phyloP scores from a whole-genome alignment of 2,113 vertebrate genomes.

The western clawed frog (Xenopus tropicalis) region UCB_Xtro_10.0 CM004445.2:85637001-85637500 shows the following conservation, averaged over 20 bases:
- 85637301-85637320: constrained; percentile 5
- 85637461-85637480: no score
- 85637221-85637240: background rate
- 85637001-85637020: background rate
- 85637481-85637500: no score
- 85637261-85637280: constrained; percentile 20
- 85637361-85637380: constrained; percentile 30
- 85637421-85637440: no score
- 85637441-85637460: no score
- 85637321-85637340: background rate
- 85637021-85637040: constrained; percentile 14
- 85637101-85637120: background rate
- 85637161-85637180: no score
- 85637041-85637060: constrained; percentile 17
- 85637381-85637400: no score
- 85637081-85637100: constrained; percentile 1
- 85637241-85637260: constrained; percentile 10
- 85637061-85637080: constrained; percentile 17
- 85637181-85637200: no score
- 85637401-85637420: no score
- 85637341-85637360: constrained; percentile 16
- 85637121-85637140: no score
- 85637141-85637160: no score
- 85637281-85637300: constrained; percentile 12
- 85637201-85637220: no score